A percentile compares a stretch with the other conserved stretches of the same genome.
These are phyloP conservation scores for Chionoecetes opilio DNA, from an alignment of 1,140 invertebrate species.

Conservation along the genomic window DNA sequence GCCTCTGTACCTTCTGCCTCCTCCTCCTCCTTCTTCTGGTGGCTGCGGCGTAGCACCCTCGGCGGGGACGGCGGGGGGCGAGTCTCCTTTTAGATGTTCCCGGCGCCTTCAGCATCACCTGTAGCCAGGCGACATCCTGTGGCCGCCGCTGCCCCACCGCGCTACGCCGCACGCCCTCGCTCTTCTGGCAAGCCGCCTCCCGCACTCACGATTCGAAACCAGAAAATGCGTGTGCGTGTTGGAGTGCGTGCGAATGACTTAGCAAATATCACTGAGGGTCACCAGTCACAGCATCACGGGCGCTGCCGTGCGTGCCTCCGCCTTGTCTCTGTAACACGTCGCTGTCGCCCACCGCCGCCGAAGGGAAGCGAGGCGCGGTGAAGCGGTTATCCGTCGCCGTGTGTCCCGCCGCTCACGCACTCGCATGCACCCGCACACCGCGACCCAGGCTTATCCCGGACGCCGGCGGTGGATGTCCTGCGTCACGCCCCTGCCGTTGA, in stretches of 20 bases:
- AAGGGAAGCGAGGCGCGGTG: background rate
- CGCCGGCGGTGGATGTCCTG: background rate
- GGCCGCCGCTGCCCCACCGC: background rate
- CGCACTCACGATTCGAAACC: background rate
- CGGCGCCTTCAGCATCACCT: background rate
- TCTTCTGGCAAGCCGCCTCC: background rate
- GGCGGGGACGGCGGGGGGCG: background rate
- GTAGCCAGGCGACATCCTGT: background rate
- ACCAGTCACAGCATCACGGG: background rate
- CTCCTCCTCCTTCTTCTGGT: background rate
- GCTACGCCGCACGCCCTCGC: background rate
- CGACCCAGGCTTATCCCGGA: background rate
- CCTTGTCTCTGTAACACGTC: background rate
- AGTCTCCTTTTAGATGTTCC: background rate
- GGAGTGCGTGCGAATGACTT: background rate
- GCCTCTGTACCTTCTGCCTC: background rate
- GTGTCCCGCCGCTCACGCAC: background rate
- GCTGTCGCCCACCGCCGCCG: background rate
- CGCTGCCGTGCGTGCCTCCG: background rate
- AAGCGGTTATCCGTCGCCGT: background rate
- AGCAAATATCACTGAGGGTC: background rate
- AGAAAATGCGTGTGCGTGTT: background rate
- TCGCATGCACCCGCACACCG: background rate
- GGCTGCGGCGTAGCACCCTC: background rate
- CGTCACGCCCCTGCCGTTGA: constrained; percentile 48